These are phyloP conservation scores for Pterostichus niger DNA, from an alignment of 2,888 invertebrate genomes.

Conservation along the genomic window DNA sequence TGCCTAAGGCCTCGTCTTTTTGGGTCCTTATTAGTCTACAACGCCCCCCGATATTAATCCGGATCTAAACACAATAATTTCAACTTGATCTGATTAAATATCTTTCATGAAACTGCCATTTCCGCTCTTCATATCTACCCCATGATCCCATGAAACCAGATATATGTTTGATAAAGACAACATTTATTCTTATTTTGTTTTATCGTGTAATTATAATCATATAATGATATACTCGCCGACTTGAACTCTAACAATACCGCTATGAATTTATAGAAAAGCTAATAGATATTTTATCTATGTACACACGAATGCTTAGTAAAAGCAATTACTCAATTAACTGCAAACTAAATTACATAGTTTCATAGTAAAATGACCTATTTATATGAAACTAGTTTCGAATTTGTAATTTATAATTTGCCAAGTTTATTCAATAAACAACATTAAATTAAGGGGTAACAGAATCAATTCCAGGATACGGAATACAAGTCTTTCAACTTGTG, in stretches of 20 bases:
- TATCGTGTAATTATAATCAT: neutral
- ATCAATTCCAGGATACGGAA: neutral
- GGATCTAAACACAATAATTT: conserved; percentile 19
- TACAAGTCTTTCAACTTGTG: too few species aligned
- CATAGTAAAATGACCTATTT: conserved; percentile 10
- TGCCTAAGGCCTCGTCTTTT: neutral
- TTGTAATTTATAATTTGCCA: conserved; percentile 19
- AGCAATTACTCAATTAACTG: conserved; percentile 33
- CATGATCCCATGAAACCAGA: neutral
- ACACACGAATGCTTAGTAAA: neutral
- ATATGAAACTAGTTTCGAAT: conserved; percentile 12
- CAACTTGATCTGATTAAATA: conserved; percentile 22
- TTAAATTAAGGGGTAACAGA: neutral
- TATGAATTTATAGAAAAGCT: conserved; percentile 6
- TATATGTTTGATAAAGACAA: neutral
- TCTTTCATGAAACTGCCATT: conserved; percentile 6
- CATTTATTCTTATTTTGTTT: conserved; percentile 1
- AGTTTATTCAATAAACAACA: too few species aligned
- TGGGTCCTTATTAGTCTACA: conserved; percentile 7
- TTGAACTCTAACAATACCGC: neutral
- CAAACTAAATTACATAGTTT: conserved; percentile 36
- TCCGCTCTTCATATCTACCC: neutral
- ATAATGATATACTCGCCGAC: neutral
- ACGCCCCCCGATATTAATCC: neutral
- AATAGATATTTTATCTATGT: conserved; percentile 30